These are phyloP conservation scores for Microctonus brassicae DNA, from an alignment of 2,888 invertebrate genomes.

Conservation along the genomic window DNA sequence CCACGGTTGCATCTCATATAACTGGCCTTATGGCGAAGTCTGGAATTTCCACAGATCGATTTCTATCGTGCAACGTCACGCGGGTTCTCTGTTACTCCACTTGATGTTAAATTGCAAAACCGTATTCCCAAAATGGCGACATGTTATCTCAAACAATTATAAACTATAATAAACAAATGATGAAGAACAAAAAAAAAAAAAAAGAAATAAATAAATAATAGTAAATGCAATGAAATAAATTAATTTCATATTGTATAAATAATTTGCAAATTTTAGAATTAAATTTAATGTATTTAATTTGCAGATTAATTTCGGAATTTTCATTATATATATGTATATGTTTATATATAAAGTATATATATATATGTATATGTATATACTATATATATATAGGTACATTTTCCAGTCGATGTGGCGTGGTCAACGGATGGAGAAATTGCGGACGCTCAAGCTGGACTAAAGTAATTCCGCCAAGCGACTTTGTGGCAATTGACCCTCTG, in stretches of 20 bases:
- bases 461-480: slow-evolving; percentile 37
- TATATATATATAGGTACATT: neutral
- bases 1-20: slow-evolving; percentile 55
- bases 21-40: slow-evolving; percentile 49
- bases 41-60: slow-evolving; percentile 44
- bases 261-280: too few relatives aligned
- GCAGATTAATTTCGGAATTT: neutral
- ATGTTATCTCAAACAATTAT: neutral
- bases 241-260: too few relatives aligned
- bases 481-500: slow-evolving; percentile 35
- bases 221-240: too few relatives aligned
- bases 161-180: neutral
- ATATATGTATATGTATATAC: too few relatives aligned
- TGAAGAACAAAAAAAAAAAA: neutral
- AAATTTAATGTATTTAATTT: too few relatives aligned
- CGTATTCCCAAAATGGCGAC: neutral
- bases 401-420: neutral
- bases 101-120: neutral
- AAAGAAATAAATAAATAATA: too few relatives aligned
- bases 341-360: neutral
- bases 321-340: neutral
- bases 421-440: slow-evolving; percentile 24
- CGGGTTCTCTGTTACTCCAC: slow-evolving; percentile 10
- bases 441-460: slow-evolving; percentile 1
- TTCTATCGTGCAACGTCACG: neutral